Percentiles rank a stretch among this genome's conserved stretches.
phyloP scores from a whole-genome alignment of 2,888 invertebrate species.

The Idaea aversata region DNA sequence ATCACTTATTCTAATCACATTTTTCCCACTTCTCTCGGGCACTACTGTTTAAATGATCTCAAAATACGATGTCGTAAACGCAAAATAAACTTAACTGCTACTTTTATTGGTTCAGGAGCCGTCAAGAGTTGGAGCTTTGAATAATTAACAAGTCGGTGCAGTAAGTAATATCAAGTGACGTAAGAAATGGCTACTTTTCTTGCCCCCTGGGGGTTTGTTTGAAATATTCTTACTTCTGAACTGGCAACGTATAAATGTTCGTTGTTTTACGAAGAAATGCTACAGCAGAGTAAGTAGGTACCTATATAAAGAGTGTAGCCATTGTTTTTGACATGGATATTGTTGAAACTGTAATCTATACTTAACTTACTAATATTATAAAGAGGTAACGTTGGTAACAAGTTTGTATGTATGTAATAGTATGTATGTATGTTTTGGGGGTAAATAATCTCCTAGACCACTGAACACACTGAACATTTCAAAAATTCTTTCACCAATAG shows the following conservation, averaged over 20 bases:
- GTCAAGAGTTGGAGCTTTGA: conserved; percentile 33
- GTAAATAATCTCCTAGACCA: too few relatives aligned
- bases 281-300: not conserved
- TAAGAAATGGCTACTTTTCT: conserved; percentile 2
- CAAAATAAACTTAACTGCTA: conserved; percentile 35
- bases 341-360: not conserved
- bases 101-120: conserved; percentile 33
- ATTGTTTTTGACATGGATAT: not conserved
- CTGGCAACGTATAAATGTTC: not conserved
- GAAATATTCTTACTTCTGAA: not conserved
- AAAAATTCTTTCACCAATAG: too few relatives aligned
- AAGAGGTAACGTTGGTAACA: too few relatives aligned
- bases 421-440: too few relatives aligned
- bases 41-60: conserved; percentile 25
- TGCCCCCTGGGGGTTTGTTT: not conserved
- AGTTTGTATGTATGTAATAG: too few relatives aligned
- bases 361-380: too few relatives aligned
- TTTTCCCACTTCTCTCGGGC: conserved; percentile 14
- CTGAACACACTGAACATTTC: too few relatives aligned
- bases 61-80: conserved; percentile 32
- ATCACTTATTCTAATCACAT: not conserved
- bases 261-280: not conserved
- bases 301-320: not conserved
- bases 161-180: conserved; percentile 9
- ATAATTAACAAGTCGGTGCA: conserved; percentile 29